A percentile compares a stretch with the other conserved stretches of the same genome.
Conservation (phyloP, 2,113 vertebrate genomes). For the Piaya cayana region DNA sequence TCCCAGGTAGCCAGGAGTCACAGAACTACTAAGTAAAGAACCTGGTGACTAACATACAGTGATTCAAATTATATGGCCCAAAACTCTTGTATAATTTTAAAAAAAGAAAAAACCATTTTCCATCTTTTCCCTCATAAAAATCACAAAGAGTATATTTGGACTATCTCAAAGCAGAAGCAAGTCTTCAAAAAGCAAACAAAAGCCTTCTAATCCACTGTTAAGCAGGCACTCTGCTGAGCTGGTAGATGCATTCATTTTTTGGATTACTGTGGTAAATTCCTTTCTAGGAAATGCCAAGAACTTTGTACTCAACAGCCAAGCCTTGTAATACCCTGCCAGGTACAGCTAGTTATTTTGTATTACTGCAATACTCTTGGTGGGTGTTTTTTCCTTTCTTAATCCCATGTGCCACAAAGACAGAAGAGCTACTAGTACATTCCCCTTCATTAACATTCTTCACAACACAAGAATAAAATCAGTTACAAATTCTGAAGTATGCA, state of each 20-base stretch:
- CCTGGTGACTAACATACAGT: rapidly evolving
- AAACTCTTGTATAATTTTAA: neutral
- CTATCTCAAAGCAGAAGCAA: neutral
- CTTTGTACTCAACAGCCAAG: neutral
- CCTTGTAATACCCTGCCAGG: neutral
- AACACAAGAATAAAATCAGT: neutral
- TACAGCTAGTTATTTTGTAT: neutral
- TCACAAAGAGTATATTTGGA: rapidly evolving
- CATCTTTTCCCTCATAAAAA: neutral
- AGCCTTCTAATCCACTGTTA: neutral
- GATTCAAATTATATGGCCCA: rapidly evolving
- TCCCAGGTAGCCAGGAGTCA: neutral
- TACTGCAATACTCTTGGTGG: neutral
- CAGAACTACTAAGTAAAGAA: rapidly evolving
- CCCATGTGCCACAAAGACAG: neutral
- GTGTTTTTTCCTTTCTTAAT: neutral
- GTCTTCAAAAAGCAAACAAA: constrained; percentile 2
- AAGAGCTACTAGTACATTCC: neutral
- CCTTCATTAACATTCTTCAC: neutral
- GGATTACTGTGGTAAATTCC: constrained; percentile 21
- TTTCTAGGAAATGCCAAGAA: neutral
- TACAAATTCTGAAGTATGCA: neutral
- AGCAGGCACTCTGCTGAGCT: neutral
- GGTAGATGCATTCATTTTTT: neutral
- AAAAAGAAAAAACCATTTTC: neutral